Evolutionary conservation across 2,888 invertebrate genomes (phyloP).

Genomic region (Spodoptera littoralis): DNA sequence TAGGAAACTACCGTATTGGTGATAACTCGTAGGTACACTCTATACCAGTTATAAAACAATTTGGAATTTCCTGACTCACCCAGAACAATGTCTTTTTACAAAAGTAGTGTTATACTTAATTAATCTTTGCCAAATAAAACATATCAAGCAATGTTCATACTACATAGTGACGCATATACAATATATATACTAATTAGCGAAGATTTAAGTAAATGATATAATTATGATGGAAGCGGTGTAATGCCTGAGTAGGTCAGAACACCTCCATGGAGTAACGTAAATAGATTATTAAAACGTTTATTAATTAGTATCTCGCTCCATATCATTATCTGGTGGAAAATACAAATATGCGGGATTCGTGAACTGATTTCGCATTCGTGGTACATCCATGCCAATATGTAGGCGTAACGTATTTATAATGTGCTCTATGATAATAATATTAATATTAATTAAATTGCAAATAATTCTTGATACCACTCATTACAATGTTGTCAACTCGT

Average conservation of each 20-base stretch:
- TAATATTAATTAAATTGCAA: conserved; percentile 46
- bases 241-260: no score
- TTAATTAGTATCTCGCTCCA: conserved; percentile 26
- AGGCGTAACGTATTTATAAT: conserved; percentile 50
- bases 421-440: conserved; percentile 30
- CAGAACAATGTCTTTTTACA: no score
- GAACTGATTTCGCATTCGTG: conserved; percentile 40
- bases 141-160: no score
- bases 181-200: not conserved
- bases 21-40: no score
- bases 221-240: no score
- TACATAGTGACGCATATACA: not conserved
- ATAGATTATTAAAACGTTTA: conserved; percentile 23
- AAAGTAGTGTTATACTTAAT: no score
- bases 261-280: not conserved
- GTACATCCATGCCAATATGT: conserved; percentile 55
- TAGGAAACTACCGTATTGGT: no score
- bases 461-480: conserved; percentile 16
- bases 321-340: conserved; percentile 37
- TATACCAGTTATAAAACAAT: not conserved
- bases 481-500: conserved; percentile 15
- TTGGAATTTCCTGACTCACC: not conserved
- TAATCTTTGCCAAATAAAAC: no score
- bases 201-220: no score
- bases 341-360: conserved; percentile 24